phyloP scores from a whole-genome alignment of 2,113 vertebrate species.

The Zosterops japonicus region DNA sequence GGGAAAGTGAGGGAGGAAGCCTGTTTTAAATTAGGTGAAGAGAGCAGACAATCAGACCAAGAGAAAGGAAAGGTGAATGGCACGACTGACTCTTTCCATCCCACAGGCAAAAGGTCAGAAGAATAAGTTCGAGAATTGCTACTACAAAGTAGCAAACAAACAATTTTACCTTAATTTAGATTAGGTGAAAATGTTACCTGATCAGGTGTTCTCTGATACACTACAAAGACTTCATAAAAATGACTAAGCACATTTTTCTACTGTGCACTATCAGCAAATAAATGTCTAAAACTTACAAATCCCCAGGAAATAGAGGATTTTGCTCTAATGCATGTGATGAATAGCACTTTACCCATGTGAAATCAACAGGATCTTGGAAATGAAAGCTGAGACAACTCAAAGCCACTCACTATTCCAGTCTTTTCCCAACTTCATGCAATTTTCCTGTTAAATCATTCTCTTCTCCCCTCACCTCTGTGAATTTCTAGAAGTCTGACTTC shows the following conservation, averaged over 20 bases:
- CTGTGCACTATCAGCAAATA: neutral
- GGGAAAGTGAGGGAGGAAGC: neutral
- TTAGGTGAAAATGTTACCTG: neutral
- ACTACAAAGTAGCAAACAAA: neutral
- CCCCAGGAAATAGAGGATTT: neutral
- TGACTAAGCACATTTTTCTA: neutral
- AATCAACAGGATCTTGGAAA: neutral
- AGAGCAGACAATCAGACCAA: neutral
- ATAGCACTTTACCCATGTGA: neutral
- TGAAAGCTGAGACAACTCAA: neutral
- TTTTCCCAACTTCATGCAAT: neutral
- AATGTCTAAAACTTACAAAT: neutral
- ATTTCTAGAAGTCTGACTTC: neutral
- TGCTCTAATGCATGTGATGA: neutral
- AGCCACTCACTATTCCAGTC: neutral
- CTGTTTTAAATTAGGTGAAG: neutral
- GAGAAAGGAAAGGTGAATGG: neutral
- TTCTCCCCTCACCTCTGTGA: neutral
- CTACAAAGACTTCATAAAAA: neutral
- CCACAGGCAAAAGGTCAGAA: neutral
- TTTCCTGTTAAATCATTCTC: neutral
- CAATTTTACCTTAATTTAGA: neutral
- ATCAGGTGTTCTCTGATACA: neutral
- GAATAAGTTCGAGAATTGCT: neutral
- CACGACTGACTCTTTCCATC: neutral